A percentile compares a stretch with the other conserved stretches of the same genome.
Conservation (phyloP, 2,113 vertebrate species). For the Xyliphius kryptos region DNA sequence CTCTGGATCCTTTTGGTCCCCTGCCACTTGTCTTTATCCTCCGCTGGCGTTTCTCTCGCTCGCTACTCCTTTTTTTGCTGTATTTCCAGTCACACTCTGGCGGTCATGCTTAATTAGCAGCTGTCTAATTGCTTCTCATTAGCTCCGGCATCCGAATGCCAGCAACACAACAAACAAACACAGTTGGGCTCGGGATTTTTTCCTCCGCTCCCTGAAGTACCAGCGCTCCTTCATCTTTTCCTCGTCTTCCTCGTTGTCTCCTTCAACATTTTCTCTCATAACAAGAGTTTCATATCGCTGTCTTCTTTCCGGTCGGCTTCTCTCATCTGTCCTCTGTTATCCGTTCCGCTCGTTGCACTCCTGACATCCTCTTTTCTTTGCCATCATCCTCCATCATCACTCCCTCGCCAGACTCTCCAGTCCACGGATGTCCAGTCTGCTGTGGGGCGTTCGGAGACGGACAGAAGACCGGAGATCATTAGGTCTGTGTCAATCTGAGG, state of each 20-base stretch:
- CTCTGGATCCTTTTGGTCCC: background rate
- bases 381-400: background rate
- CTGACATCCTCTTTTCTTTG: background rate
- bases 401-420: background rate
- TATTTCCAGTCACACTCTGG: conserved; percentile 55
- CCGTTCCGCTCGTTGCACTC: background rate
- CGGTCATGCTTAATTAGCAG: conserved; percentile 65
- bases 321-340: background rate
- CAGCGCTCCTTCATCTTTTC: conserved; percentile 2
- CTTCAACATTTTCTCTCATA: background rate
- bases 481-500: too few relatives aligned
- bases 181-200: conserved; percentile 31
- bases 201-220: conserved; percentile 18
- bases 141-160: conserved; percentile 58
- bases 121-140: conserved; percentile 66
- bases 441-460: too few relatives aligned
- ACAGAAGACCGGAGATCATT: too few relatives aligned
- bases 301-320: background rate
- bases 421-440: too few relatives aligned
- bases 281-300: background rate
- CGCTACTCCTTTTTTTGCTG: conserved; percentile 19
- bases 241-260: conserved; percentile 31
- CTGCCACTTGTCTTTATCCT: conserved; percentile 3
- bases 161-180: conserved; percentile 44
- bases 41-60: background rate